Evolutionary conservation across 2,797 vertebrate genomes (phyloP).

Genomic region (Microctenopoma lineatum): DNA sequence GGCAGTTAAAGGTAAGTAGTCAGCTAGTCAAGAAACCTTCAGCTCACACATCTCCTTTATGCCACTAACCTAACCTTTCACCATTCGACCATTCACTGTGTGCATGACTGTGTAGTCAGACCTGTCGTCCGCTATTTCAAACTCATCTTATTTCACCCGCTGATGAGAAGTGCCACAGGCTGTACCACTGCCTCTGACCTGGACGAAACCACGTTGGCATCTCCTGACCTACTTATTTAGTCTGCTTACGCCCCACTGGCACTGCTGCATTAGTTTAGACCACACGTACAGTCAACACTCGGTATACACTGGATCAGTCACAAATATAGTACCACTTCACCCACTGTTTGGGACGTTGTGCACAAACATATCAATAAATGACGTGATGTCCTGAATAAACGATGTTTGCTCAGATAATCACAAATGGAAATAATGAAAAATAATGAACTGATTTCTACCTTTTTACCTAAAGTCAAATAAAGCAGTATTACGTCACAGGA

Average conservation of each 20-base stretch:
- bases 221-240: slow-evolving; percentile 75
- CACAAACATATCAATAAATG: not conserved
- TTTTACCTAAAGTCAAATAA: too few species aligned
- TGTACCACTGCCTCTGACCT: slow-evolving; percentile 52
- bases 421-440: too few species aligned
- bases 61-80: slow-evolving; percentile 29
- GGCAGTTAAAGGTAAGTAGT: slow-evolving; percentile 24
- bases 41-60: slow-evolving; percentile 22
- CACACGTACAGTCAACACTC: slow-evolving; percentile 41
- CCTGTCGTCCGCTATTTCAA: slow-evolving; percentile 47
- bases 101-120: slow-evolving; percentile 23
- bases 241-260: slow-evolving; percentile 49
- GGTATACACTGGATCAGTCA: slow-evolving; percentile 8
- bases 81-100: slow-evolving; percentile 5
- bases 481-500: too few species aligned
- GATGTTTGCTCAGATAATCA: too few species aligned
- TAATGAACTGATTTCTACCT: too few species aligned
- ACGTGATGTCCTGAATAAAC: too few species aligned
- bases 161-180: slow-evolving; percentile 60
- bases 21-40: slow-evolving; percentile 33
- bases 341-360: not conserved
- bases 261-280: slow-evolving; percentile 31
- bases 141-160: slow-evolving; percentile 51
- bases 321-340: not conserved
- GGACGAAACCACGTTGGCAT: slow-evolving; percentile 48